Evolutionary conservation across 92 coral and sea anemone species (phyloP).

Genomic region (Bergia puertoricense): DNA sequence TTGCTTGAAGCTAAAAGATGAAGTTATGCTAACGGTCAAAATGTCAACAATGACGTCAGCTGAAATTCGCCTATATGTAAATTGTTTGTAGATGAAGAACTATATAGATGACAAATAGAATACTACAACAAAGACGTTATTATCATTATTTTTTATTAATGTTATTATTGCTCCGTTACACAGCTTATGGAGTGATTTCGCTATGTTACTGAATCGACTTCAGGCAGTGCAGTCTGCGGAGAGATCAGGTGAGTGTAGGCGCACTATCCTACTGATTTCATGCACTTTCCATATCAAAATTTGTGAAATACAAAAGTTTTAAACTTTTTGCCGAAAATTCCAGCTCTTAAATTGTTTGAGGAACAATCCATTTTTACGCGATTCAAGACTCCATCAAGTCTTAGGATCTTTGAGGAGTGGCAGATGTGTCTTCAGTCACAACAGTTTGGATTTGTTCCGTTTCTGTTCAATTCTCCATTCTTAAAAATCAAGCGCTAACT

Average conservation of each 20-base stretch:
- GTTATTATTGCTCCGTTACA: not conserved
- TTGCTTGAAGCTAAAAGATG: no score
- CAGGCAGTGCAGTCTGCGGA: constrained; percentile 38
- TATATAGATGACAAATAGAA: no score
- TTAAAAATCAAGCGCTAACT: no score
- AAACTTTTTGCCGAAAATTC: not conserved
- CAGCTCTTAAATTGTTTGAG: no score
- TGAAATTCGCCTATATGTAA: not conserved
- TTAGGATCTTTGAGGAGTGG: not conserved
- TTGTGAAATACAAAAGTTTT: not conserved
- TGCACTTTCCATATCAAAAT: not conserved
- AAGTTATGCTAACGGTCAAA: no score
- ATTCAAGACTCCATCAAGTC: not conserved
- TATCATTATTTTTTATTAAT: no score
- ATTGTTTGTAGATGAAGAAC: not conserved
- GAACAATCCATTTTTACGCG: no score
- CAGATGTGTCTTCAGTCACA: not conserved
- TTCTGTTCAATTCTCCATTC: not conserved
- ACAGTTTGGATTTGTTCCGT: not conserved
- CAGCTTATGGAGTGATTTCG: constrained; percentile 91
- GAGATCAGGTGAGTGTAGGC: constrained; percentile 23
- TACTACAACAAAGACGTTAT: no score
- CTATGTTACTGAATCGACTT: constrained; percentile 71
- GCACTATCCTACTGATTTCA: not conserved
- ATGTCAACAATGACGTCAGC: no score